phyloP scores from a whole-genome alignment of 1,140 invertebrate genomes.

The Rhyzopertha dominica region DNA sequence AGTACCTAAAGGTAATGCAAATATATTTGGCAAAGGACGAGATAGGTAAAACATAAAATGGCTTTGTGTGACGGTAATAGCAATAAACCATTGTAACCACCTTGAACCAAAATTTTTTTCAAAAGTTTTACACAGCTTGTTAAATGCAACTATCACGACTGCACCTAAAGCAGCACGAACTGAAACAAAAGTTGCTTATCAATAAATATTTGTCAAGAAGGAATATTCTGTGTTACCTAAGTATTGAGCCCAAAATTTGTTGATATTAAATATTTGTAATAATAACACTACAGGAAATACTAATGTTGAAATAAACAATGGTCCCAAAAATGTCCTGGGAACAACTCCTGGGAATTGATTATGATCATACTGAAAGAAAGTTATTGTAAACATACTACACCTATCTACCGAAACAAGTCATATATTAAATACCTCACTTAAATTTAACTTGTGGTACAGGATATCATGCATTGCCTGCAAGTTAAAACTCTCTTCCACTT shows the following conservation, averaged over 20 bases:
- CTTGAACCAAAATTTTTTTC: conserved; percentile 70
- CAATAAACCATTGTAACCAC: conserved; percentile 76
- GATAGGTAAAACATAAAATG: conserved; percentile 97
- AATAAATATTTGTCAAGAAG: conserved; percentile 17
- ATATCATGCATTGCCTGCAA: conserved; percentile 97
- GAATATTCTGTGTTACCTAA: conserved; percentile 62
- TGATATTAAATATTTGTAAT: conserved; percentile 63
- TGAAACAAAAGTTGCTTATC: conserved; percentile 52
- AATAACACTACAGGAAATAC: conserved; percentile 71
- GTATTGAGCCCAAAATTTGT: conserved; percentile 88
- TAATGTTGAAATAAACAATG: conserved; percentile 75
- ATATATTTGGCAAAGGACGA: conserved; percentile 91
- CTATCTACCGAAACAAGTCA: conserved; percentile 1
- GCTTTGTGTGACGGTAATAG: conserved; percentile 88
- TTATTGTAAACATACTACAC: conserved; percentile 1
- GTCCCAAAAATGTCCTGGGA: conserved; percentile 92
- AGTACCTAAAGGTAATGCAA: conserved; percentile 86
- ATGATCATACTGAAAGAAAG: conserved; percentile 88
- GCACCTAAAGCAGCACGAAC: conserved; percentile 76
- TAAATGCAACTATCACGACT: conserved; percentile 69
- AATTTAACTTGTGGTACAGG: conserved; percentile 78
- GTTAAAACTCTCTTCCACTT: conserved; percentile 99
- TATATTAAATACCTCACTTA: conserved; percentile 64
- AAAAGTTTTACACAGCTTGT: conserved; percentile 65
- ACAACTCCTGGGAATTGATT: conserved; percentile 97